Evolutionary conservation across 2,113 vertebrate species (phyloP).

Genomic region (Chiloscyllium plagiosum): DNA sequence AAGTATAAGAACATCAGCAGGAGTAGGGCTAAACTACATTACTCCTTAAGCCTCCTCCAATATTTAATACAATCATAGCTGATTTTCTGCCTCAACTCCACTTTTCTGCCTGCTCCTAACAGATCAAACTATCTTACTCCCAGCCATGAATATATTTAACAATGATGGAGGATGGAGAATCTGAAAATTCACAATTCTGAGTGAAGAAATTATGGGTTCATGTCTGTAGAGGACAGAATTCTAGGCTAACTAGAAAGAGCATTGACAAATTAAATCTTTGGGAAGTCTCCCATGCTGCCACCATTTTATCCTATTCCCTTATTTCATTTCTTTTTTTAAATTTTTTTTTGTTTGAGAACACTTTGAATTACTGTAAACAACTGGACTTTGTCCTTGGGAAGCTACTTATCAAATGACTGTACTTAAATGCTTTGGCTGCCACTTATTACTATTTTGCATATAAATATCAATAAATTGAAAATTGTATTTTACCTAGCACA

Average conservation of each 20-base stretch:
- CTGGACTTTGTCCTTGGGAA: background rate
- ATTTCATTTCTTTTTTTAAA: too few species aligned
- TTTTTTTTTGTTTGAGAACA: background rate
- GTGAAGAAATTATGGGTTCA: background rate
- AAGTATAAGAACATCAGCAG: background rate
- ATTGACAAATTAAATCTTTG: background rate
- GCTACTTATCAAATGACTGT: background rate
- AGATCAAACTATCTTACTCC: background rate
- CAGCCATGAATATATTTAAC: background rate
- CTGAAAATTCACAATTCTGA: background rate
- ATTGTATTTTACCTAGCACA: too few species aligned
- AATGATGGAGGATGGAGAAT: background rate
- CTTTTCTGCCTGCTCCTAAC: background rate
- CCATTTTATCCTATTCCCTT: background rate
- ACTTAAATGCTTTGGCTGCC: background rate
- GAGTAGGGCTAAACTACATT: background rate
- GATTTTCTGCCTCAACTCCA: background rate
- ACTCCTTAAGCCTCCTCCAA: background rate
- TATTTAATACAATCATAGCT: background rate
- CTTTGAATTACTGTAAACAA: background rate
- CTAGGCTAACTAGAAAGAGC: background rate
- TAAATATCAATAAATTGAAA: background rate
- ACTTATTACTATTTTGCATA: background rate
- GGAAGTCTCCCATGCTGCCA: background rate
- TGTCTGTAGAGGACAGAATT: background rate